phyloP scores from a whole-genome alignment of 2,888 invertebrate species.

The Cactoblastis cactorum region DNA sequence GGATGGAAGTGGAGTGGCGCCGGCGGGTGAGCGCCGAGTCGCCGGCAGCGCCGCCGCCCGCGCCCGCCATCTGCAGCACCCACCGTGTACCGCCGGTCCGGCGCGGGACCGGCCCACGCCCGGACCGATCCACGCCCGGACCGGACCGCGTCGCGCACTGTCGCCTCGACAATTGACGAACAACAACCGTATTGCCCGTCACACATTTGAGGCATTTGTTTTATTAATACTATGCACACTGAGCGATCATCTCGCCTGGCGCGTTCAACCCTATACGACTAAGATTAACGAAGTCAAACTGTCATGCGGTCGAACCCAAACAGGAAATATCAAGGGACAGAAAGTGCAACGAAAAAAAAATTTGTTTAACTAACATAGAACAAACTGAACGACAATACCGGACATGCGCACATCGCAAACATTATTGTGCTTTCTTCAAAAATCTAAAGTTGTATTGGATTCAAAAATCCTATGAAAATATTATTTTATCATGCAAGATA shows the following conservation, averaged over 20 bases:
- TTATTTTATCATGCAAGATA: conserved; percentile 22
- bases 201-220: conserved; percentile 47
- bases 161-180: conserved; percentile 45
- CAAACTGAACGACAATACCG: conserved; percentile 19
- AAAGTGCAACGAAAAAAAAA: conserved; percentile 38
- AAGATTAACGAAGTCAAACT: conserved; percentile 28
- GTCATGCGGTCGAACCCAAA: conserved; percentile 62
- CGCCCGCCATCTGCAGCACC: conserved; percentile 63
- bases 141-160: conserved; percentile 24
- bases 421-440: conserved; percentile 6
- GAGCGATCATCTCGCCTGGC: conserved; percentile 17
- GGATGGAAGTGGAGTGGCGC: conserved; percentile 86
- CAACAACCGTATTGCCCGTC: conserved; percentile 50
- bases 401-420: conserved; percentile 30
- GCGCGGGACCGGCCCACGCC: conserved; percentile 10
- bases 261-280: neutral
- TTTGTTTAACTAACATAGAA: conserved; percentile 17
- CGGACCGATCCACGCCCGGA: conserved; percentile 14
- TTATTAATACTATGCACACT: conserved; percentile 19
- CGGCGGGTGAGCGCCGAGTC: conserved; percentile 84
- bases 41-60: conserved; percentile 43
- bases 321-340: conserved; percentile 58
- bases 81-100: conserved; percentile 41
- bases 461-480: neutral
- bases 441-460: neutral